Base-by-base conservation (phyloP, 2,888 invertebrate genomes). In the Camponotus fellah region DNA sequence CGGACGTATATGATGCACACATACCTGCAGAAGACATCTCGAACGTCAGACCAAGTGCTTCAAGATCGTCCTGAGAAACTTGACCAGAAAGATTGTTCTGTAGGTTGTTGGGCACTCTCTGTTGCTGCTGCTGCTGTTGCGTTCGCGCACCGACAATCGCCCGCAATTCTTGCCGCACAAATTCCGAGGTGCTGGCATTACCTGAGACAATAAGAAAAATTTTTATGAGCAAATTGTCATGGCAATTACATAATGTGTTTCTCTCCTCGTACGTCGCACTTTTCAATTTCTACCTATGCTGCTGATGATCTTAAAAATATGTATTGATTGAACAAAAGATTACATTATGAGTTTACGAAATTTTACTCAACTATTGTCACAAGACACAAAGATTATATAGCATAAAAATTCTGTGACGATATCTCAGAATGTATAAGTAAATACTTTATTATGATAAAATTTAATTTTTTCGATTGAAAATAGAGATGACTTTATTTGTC, bases 131-230 rank as follows among this genome's bases (percentile, higher is more conserved):
- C 14, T 74, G 72, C 86, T 90, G 88, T 91, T 96, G 96, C 56
- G 97, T 97, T 92, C 98, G 96, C 79, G 98, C 98, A 89, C 97
- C 98, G 84, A 99, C 98, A 87, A 98, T 97, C 71, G 98, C 98
- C 91, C 98, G 96, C 92, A 99, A 95, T 95, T 98, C 98, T 95
- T 99, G 98, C 93, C 98, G 97, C 91, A 99, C 98, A 95, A 97
- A 98, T 95, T 98, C 98, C 74, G 98, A 98, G 85, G 97, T 96
- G 89, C 94, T 95, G 84, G 95, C 95, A 77, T 94, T 95, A 92
- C 96, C 96, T 95, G 95, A 60, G 91, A 90, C 89, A 88, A 86
- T 66, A 85, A 74, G 26, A 76, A 21, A n/a, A 56, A 66, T 17
- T 8, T n/a, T 26, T 66, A 14, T 81, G 8, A 72, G 49, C 21